Evolutionary conservation across 2,888 invertebrate genomes (phyloP), one percentile per base, ranked within the genome.

Genomic region (Eupithecia insigniata): DNA sequence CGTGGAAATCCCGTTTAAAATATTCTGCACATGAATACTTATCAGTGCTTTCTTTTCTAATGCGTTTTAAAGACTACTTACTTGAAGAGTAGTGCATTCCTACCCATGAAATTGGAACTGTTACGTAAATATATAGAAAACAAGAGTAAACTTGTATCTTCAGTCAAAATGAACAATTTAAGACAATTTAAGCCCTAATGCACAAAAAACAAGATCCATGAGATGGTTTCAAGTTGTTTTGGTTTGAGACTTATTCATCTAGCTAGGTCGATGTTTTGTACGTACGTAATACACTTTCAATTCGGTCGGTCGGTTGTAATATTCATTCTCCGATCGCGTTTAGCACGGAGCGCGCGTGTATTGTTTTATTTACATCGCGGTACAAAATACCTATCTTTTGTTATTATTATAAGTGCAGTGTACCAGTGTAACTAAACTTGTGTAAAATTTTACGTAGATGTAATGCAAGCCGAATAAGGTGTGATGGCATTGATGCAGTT

Each of bases 241-340:
- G 69, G 74, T 76, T 30, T 73, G 61, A 62, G 71, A 78, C 69
- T 82, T 83, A 85, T 84, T 83, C 83, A 83, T 81, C 81, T 80
- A 81, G 81, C 83, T 81, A 83, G 82, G 84, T 83, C 84, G 84
- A 85, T 86, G 86, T 85, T 87, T 85, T 43, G 43, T 39, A 39
- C 80, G 83, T 84, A 85, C 84, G 85, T 85, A 69, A 71, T 85
- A 85, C 83, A 85, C 87, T 87, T 88, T 87, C 87, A 85, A 87
- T 87, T 87, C 85, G 84, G 86, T 84, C 84, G 77, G 65, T 46
- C 32, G 51, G 18, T 72, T 69, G 84, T 85, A 84, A 83, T 87
- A 86, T 86, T 88, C 89, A 87, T 86, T 88, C 88, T 85, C 86
- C 83, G 87, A 81, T 83, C 83, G 87, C 84, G 87, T 84, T 85